phyloP scores from a whole-genome alignment of 2,888 invertebrate species.

The Leptogaster cylindrica region DNA sequence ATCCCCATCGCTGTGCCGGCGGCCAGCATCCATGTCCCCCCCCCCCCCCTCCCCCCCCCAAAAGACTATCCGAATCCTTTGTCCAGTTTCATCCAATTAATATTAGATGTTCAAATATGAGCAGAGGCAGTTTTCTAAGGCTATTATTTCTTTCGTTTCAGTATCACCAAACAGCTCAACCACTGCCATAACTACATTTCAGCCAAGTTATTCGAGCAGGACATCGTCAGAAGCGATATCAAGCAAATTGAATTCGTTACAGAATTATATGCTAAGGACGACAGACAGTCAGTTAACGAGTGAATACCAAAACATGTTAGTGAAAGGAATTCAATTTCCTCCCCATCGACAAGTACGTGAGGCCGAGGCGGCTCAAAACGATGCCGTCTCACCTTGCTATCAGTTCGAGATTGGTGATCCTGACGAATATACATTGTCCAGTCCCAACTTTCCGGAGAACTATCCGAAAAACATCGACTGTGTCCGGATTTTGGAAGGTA shows the following conservation, averaged over 20 bases:
- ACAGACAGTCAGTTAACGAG: slow-evolving; percentile 43
- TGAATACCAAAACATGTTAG: slow-evolving; percentile 26
- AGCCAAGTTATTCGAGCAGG: slow-evolving; percentile 43
- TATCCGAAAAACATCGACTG: slow-evolving; percentile 75
- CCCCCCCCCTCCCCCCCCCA: too few relatives aligned
- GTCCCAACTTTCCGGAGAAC: slow-evolving; percentile 71
- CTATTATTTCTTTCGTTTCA: slow-evolving; percentile 39
- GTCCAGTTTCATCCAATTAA: too few relatives aligned
- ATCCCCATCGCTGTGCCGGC: too few relatives aligned
- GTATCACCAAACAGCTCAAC: slow-evolving; percentile 55
- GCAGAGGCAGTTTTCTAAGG: too few relatives aligned
- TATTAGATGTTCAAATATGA: too few relatives aligned
- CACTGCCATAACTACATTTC: slow-evolving; percentile 50
- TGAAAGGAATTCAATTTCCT: slow-evolving; percentile 31
- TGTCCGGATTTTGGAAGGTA: slow-evolving; percentile 71
- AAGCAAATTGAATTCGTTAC: slow-evolving; percentile 36
- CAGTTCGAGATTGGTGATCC: slow-evolving; percentile 67
- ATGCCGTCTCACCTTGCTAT: slow-evolving; percentile 62
- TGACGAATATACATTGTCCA: slow-evolving; percentile 70
- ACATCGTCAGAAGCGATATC: slow-evolving; percentile 47
- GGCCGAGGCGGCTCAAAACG: slow-evolving; percentile 50
- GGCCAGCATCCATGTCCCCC: too few relatives aligned
- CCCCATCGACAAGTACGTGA: slow-evolving; percentile 48
- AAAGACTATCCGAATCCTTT: too few relatives aligned
- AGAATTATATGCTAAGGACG: slow-evolving; percentile 29